These are phyloP conservation scores for Brachyalestes nurse DNA, from an alignment of 2,797 vertebrate species.

Conservation along the genomic window DNA sequence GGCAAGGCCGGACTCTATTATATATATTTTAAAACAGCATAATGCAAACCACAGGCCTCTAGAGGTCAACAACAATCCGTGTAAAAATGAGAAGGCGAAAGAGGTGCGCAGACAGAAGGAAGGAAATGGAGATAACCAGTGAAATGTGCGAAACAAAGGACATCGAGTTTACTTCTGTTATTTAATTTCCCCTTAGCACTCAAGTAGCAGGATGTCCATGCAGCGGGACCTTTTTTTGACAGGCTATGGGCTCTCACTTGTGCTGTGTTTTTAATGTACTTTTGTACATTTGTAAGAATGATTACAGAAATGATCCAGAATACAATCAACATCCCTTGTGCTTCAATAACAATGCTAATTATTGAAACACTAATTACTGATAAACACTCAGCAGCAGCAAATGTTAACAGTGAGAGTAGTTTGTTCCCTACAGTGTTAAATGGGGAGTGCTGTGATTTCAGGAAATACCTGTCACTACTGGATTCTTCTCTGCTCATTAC, in stretches of 20 bases:
- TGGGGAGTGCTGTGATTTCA: neutral
- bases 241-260: neutral
- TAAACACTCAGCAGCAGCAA: neutral
- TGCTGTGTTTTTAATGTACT: neutral
- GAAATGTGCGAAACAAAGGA: neutral
- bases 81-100: neutral
- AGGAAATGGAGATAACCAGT: neutral
- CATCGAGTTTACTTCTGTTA: neutral
- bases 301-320: neutral
- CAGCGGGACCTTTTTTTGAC: conserved; percentile 1
- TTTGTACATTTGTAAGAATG: neutral
- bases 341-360: conserved; percentile 2
- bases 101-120: conserved; percentile 25
- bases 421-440: conserved; percentile 5
- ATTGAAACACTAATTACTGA: conserved; percentile 4
- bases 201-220: neutral
- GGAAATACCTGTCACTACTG: neutral
- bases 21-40: conserved; percentile 37
- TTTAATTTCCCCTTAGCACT: neutral
- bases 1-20: conserved; percentile 39
- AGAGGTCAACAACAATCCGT: neutral
- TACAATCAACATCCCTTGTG: neutral
- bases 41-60: conserved; percentile 43
- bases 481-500: neutral
- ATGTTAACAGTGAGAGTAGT: neutral